Evolutionary conservation across 1,140 invertebrate species (phyloP).

Genomic region (Monomorium pharaonis): DNA sequence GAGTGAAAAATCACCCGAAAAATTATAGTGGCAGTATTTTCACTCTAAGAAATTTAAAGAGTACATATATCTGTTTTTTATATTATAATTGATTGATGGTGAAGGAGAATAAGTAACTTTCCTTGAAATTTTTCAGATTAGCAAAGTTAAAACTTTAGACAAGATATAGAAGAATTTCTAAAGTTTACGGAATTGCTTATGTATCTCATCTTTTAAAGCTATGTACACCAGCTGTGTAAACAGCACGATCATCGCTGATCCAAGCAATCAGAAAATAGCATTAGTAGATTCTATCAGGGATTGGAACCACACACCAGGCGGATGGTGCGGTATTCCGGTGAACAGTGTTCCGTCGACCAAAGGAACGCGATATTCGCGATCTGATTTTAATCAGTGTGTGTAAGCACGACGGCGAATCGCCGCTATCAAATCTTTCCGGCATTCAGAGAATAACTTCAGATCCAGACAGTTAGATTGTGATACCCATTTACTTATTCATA

Average conservation of each 20-base stretch:
- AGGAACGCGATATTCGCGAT: conserved; percentile 2
- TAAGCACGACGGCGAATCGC: background rate
- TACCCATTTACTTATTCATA: conserved; percentile 4
- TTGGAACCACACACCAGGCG: background rate
- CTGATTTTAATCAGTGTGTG: background rate
- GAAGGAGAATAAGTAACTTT: background rate
- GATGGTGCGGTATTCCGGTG: background rate
- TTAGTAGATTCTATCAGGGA: conserved; percentile 18
- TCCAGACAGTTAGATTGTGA: background rate
- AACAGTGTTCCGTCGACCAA: background rate
- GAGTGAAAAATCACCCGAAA: too few species aligned
- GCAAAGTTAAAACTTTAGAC: background rate
- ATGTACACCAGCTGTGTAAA: conserved; percentile 7
- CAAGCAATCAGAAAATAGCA: conserved; percentile 30
- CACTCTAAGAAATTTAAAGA: too few species aligned
- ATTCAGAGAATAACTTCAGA: background rate
- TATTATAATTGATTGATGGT: background rate
- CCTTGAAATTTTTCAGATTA: background rate
- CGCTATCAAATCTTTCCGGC: conserved; percentile 8
- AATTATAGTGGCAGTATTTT: too few species aligned
- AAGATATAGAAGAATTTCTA: background rate
- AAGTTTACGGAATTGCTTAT: background rate
- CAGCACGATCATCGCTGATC: background rate
- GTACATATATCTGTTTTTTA: background rate
- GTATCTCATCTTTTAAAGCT: background rate